A percentile compares a stretch with the other conserved stretches of the same genome.
Conservation (phyloP, 1,140 invertebrate genomes). For the Gryllus bimaculatus region DNA sequence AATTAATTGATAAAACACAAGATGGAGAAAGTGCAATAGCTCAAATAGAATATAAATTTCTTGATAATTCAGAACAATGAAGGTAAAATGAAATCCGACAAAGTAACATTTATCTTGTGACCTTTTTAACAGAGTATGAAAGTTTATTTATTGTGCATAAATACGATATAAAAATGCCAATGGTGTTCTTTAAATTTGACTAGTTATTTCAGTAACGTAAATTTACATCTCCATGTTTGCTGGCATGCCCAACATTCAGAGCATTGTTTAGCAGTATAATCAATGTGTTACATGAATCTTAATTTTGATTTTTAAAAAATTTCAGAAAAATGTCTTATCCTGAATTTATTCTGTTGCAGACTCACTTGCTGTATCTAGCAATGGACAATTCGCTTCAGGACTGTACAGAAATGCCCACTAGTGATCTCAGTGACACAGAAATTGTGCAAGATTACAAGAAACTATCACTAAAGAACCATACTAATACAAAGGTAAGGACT, state of each 20-base stretch:
- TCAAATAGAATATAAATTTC: too few species aligned
- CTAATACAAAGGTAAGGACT: conserved; percentile 31
- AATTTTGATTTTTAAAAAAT: background rate
- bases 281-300: background rate
- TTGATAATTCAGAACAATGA: too few species aligned
- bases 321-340: too few species aligned
- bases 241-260: too few species aligned
- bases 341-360: conserved; percentile 35
- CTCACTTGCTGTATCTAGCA: conserved; percentile 68
- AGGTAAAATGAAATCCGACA: too few species aligned
- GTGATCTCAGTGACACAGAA: conserved; percentile 58
- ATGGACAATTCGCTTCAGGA: conserved; percentile 67
- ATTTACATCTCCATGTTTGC: background rate
- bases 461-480: conserved; percentile 44
- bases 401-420: conserved; percentile 59
- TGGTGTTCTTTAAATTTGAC: too few species aligned
- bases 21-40: too few species aligned
- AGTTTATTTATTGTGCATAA: too few species aligned
- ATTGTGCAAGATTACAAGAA: conserved; percentile 75
- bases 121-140: too few species aligned
- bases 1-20: conserved; percentile 5
- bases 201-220: background rate
- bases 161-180: too few species aligned
- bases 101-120: too few species aligned
- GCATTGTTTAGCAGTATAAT: too few species aligned